These are phyloP conservation scores for Vidua macroura DNA, from an alignment of 2,113 vertebrate genomes.

Conservation along the genomic window DNA sequence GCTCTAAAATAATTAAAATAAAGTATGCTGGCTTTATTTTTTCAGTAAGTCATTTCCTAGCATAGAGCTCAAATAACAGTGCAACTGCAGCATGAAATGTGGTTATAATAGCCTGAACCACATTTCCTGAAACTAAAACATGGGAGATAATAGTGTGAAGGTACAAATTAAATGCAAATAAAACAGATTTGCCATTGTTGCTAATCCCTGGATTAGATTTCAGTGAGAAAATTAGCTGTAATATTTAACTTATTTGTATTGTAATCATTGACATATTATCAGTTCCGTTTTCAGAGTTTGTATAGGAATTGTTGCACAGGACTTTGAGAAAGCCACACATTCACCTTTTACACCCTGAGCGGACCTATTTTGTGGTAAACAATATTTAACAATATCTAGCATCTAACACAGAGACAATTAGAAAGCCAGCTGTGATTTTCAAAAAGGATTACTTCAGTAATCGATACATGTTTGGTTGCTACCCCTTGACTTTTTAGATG, in stretches of 20 bases:
- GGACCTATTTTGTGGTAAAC: conserved; percentile 12
- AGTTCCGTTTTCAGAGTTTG: conserved; percentile 63
- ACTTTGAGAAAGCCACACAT: conserved; percentile 24
- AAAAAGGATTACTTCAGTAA: background rate
- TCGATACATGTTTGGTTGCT: background rate
- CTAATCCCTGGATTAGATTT: conserved; percentile 74
- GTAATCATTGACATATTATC: conserved; percentile 61
- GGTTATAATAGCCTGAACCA: conserved; percentile 77
- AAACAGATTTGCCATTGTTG: conserved; percentile 76
- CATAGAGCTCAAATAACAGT: conserved; percentile 76
- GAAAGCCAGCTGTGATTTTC: background rate
- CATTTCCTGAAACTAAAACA: conserved; percentile 79
- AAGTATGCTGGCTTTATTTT: conserved; percentile 75
- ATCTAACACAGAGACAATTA: background rate
- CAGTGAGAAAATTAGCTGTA: conserved; percentile 68
- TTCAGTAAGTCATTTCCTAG: conserved; percentile 71
- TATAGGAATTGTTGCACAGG: conserved; percentile 24
- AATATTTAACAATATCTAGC: background rate
- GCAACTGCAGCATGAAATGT: conserved; percentile 77
- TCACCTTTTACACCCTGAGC: conserved; percentile 23
- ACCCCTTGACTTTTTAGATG: background rate
- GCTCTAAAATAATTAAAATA: conserved; percentile 78
- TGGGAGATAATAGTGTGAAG: conserved; percentile 76
- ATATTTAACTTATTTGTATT: conserved; percentile 66
- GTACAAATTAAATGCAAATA: conserved; percentile 85